Percentiles rank a stretch among this genome's conserved stretches.
phyloP scores from a whole-genome alignment of 2,888 invertebrate genomes.

The Aporophyla lueneburgensis region DNA sequence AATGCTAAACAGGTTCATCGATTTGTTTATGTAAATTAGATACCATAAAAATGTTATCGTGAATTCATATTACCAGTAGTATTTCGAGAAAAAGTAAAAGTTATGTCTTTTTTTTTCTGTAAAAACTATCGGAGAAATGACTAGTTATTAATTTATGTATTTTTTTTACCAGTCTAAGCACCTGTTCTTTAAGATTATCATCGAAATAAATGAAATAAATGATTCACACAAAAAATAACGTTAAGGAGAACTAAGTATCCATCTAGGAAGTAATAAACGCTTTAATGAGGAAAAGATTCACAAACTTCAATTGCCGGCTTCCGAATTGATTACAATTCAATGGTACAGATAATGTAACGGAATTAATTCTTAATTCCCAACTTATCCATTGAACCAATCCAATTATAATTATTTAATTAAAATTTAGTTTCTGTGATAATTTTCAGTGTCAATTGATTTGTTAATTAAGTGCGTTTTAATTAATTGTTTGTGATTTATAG shows the following conservation, averaged over 20 bases:
- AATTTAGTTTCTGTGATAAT: slow-evolving; percentile 56
- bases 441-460: slow-evolving; percentile 54
- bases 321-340: slow-evolving; percentile 72
- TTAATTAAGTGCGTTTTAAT: slow-evolving; percentile 51
- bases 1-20: slow-evolving; percentile 56
- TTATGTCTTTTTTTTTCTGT: slow-evolving; percentile 27
- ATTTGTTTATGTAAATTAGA: slow-evolving; percentile 57
- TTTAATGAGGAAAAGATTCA: slow-evolving; percentile 70
- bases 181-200: slow-evolving; percentile 27
- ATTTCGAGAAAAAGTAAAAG: slow-evolving; percentile 54
- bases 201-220: slow-evolving; percentile 35
- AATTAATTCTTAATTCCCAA: slow-evolving; percentile 51
- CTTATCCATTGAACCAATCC: slow-evolving; percentile 56
- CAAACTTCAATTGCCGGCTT: slow-evolving; percentile 65
- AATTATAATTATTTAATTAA: slow-evolving; percentile 65
- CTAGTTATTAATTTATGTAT: slow-evolving; percentile 4
- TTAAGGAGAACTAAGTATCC: slow-evolving; percentile 43
- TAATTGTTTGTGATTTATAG: slow-evolving; percentile 27
- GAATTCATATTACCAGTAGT: slow-evolving; percentile 2
- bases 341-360: slow-evolving; percentile 64
- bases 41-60: slow-evolving; percentile 31
- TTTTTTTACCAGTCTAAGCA: background rate
- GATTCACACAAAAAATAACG: slow-evolving; percentile 25
- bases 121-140: background rate
- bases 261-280: slow-evolving; percentile 67